Percentiles rank a stretch among this genome's conserved stretches.
phyloP scores from a whole-genome alignment of 2,113 vertebrate species.

The Camelus bactrianus region DNA sequence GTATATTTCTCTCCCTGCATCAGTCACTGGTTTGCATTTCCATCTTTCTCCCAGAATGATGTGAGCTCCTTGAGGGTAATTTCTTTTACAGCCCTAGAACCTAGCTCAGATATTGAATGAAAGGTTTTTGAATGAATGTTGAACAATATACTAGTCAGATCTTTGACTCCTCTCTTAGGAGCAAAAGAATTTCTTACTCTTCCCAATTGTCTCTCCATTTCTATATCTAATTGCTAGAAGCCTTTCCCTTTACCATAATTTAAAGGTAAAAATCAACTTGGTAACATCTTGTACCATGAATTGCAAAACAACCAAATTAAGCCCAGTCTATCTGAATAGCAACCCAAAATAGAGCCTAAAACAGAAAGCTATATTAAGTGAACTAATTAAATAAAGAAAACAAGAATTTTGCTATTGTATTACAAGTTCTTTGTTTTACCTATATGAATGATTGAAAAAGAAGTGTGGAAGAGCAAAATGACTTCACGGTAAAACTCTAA shows the following conservation, averaged over 20 bases:
- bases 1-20: conserved; percentile 1
- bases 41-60: conserved; percentile 47
- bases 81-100: not conserved
- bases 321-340: conserved; percentile 49
- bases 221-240: conserved; percentile 46
- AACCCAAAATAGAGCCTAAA: conserved; percentile 60
- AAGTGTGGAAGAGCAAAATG: conserved; percentile 71
- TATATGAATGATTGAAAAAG: conserved; percentile 65
- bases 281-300: conserved; percentile 44
- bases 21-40: conserved; percentile 40
- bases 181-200: conserved; percentile 56
- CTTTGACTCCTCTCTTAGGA: not conserved
- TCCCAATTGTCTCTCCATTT: conserved; percentile 44
- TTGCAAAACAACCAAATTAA: conserved; percentile 50
- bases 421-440: conserved; percentile 70
- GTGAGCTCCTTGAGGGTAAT: not conserved
- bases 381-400: conserved; percentile 77
- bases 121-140: conserved; percentile 52
- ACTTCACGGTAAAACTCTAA: conserved; percentile 80
- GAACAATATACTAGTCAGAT: conserved; percentile 27
- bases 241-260: conserved; percentile 33
- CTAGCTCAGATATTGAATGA: not conserved
- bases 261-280: conserved; percentile 53
- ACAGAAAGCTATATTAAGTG: conserved; percentile 48
- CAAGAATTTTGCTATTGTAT: conserved; percentile 50